These are phyloP conservation scores for Nycticryphes semicollaris DNA, from an alignment of 2,113 vertebrate species.

Conservation along the genomic window DNA sequence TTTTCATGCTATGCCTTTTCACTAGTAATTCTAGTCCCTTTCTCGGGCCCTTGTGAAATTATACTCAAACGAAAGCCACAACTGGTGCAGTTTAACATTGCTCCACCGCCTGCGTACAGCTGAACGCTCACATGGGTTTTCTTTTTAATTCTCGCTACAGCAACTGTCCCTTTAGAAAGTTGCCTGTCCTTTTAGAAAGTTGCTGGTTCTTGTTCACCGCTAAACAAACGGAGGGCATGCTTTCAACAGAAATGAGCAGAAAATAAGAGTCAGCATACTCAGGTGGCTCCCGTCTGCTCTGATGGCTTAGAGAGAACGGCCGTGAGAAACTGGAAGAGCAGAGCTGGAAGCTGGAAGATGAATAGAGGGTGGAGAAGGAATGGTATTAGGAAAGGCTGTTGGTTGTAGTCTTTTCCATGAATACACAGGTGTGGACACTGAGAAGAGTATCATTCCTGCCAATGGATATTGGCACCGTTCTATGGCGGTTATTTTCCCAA, in stretches of 20 bases:
- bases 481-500: neutral
- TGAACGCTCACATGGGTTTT: neutral
- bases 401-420: neutral
- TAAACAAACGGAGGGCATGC: neutral
- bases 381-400: neutral
- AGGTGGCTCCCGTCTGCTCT: neutral
- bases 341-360: neutral
- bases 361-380: neutral
- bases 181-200: neutral
- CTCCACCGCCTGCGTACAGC: neutral
- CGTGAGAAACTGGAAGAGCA: neutral
- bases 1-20: constrained; percentile 43
- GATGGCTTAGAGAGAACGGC: neutral
- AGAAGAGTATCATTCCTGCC: neutral
- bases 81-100: neutral
- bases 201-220: neutral
- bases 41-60: constrained; percentile 16
- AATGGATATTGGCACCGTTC: neutral
- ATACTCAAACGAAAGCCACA: neutral
- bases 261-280: neutral
- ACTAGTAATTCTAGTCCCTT: neutral
- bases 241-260: neutral
- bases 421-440: neutral
- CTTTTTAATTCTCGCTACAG: neutral
- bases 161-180: neutral